phyloP scores from a whole-genome alignment of 2,888 invertebrate genomes.

The Ryuthela nishihirai region DNA sequence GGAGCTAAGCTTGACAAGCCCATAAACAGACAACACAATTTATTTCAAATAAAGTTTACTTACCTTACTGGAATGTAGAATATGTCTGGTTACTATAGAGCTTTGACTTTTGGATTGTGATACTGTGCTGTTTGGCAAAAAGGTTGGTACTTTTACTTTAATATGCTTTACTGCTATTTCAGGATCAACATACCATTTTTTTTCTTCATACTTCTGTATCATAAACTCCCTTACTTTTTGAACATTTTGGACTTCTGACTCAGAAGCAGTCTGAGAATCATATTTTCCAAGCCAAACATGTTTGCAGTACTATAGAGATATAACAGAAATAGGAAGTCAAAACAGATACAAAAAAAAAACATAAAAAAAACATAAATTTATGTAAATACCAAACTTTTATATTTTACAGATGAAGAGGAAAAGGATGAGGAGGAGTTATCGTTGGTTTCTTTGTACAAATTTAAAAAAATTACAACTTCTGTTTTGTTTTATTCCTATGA shows the following conservation, averaged over 20 bases:
- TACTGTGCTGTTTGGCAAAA: slow-evolving; percentile 1
- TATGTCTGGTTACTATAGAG: slow-evolving; percentile 16
- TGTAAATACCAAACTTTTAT: too few species aligned
- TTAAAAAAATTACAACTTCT: too few species aligned
- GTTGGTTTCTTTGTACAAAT: too few species aligned
- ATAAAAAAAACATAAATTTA: too few species aligned
- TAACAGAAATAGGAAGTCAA: background rate
- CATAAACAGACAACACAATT: too few species aligned
- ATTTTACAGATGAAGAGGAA: too few species aligned
- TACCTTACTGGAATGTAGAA: too few species aligned
- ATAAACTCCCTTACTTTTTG: slow-evolving; percentile 52
- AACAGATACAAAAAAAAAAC: background rate
- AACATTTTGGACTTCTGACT: slow-evolving; percentile 51
- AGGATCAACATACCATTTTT: slow-evolving; percentile 51
- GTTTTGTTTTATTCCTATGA: too few species aligned
- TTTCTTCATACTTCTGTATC: slow-evolving; percentile 54
- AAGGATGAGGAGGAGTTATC: too few species aligned
- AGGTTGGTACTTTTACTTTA: slow-evolving; percentile 20
- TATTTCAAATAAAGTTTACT: too few species aligned
- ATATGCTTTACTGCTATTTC: slow-evolving; percentile 24
- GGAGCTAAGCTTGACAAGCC: too few species aligned
- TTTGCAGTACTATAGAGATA: slow-evolving; percentile 49
- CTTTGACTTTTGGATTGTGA: slow-evolving; percentile 18
- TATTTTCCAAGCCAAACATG: slow-evolving; percentile 53
- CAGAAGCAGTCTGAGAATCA: slow-evolving; percentile 30